Conservation (phyloP, 2,888 invertebrate genomes). For the Myathropa florea region DNA sequence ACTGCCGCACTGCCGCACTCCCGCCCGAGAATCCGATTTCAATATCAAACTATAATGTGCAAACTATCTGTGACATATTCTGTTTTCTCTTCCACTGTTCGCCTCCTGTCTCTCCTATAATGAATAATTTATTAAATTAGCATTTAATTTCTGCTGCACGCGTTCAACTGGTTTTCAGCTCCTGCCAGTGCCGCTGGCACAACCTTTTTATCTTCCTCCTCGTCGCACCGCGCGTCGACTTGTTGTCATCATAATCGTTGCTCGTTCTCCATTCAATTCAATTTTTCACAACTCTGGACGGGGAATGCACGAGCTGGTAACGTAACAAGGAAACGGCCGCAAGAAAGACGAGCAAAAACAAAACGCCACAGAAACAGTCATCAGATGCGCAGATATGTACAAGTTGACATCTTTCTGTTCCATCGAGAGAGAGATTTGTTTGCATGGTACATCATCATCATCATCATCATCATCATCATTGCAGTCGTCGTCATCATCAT, state of each 20-base stretch:
- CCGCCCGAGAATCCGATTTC: conserved; percentile 5
- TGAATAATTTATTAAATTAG: conserved; percentile 71
- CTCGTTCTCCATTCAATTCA: conserved; percentile 64
- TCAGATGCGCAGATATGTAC: neutral
- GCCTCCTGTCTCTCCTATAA: conserved; percentile 49
- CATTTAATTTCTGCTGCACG: conserved; percentile 71
- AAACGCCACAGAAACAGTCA: conserved; percentile 10
- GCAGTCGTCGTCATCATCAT: neutral
- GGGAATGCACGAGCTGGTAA: conserved; percentile 55
- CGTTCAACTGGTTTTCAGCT: conserved; percentile 67
- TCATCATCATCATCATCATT: conserved; percentile 2
- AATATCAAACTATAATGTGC: conserved; percentile 61
- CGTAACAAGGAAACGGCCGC: conserved; percentile 21
- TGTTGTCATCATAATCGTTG: conserved; percentile 59
- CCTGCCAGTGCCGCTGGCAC: conserved; percentile 46
- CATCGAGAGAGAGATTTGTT: conserved; percentile 53
- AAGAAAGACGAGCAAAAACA: conserved; percentile 16
- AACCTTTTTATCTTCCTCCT: conserved; percentile 54
- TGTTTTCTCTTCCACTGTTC: conserved; percentile 6
- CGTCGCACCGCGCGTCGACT: conserved; percentile 24
- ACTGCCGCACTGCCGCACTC: neutral
- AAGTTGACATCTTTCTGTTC: conserved; percentile 65
- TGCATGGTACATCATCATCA: conserved; percentile 56
- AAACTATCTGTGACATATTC: conserved; percentile 59
- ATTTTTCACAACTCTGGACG: conserved; percentile 62